Percentiles rank a stretch among this genome's conserved stretches.
These are phyloP conservation scores for Drosophila tsacasi DNA, from an alignment of 1,140 invertebrate species.

Conservation along the genomic window DNA sequence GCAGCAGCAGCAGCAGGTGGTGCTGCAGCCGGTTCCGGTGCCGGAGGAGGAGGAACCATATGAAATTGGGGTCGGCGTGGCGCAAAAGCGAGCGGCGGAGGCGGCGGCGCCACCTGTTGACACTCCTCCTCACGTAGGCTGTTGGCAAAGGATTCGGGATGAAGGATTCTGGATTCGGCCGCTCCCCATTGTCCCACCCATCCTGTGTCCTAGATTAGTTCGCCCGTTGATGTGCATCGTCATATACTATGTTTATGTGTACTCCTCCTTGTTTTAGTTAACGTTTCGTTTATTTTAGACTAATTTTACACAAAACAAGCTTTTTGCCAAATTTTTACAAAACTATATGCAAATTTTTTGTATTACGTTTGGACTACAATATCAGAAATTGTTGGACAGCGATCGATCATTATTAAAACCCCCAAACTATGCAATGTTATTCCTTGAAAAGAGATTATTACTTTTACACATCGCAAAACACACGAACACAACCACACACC, in stretches of 20 bases:
- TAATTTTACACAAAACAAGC: constrained; percentile 74
- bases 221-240: constrained; percentile 41
- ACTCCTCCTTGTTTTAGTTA: constrained; percentile 38
- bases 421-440: constrained; percentile 80
- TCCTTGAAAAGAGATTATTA: constrained; percentile 84
- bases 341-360: constrained; percentile 52
- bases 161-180: constrained; percentile 19
- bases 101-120: constrained; percentile 79
- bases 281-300: constrained; percentile 71
- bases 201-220: constrained; percentile 34
- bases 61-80: constrained; percentile 80
- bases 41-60: constrained; percentile 38
- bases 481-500: constrained; percentile 27
- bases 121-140: constrained; percentile 49
- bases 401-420: constrained; percentile 39
- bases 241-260: constrained; percentile 42
- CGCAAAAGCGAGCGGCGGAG: constrained; percentile 65
- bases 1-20: constrained; percentile 31
- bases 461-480: constrained; percentile 34
- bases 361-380: constrained; percentile 72
- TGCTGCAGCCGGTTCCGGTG: constrained; percentile 15
- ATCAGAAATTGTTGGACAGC: constrained; percentile 63
- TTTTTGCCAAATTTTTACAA: constrained; percentile 80
- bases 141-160: constrained; percentile 44
- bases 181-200: not conserved